Conservation (phyloP, 1,140 invertebrate species). For the Battus philenor region DNA sequence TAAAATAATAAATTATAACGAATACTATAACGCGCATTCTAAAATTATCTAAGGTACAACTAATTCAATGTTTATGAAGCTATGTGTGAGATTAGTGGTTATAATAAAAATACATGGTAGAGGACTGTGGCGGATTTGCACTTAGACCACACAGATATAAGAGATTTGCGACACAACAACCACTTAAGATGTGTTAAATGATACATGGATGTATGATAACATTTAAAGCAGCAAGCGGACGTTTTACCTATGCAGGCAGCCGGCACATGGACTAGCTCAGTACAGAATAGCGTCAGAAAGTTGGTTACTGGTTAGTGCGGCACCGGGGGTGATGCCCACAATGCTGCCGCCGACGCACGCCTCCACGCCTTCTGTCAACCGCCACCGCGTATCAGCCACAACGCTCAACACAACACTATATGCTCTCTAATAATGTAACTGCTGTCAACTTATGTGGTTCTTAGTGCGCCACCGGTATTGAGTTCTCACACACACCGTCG, state of each 20-base stretch:
- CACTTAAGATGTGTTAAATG: constrained; percentile 22
- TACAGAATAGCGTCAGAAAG: constrained; percentile 72
- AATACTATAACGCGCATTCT: no score
- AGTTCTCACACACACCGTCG: no score
- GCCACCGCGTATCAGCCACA: constrained; percentile 43
- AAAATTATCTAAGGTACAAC: no score
- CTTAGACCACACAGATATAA: no score
- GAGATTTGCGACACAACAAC: neutral
- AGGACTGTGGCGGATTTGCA: no score
- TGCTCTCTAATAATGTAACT: no score
- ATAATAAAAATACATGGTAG: neutral
- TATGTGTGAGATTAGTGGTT: no score
- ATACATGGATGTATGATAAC: constrained; percentile 9
- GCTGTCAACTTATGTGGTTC: no score
- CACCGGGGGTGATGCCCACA: constrained; percentile 75
- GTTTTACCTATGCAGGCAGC: constrained; percentile 55
- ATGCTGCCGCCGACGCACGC: constrained; percentile 75
- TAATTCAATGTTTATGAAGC: no score
- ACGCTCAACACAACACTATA: constrained; percentile 18
- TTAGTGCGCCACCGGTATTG: no score
- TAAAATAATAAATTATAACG: no score
- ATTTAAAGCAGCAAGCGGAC: constrained; percentile 42
- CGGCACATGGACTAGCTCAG: constrained; percentile 49
- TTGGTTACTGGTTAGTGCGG: constrained; percentile 75
- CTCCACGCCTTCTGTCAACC: constrained; percentile 73